A percentile compares a stretch with the other conserved stretches of the same genome.
These are phyloP conservation scores for Ligdia adustata DNA, from an alignment of 2,888 invertebrate genomes.

Conservation along the genomic window DNA sequence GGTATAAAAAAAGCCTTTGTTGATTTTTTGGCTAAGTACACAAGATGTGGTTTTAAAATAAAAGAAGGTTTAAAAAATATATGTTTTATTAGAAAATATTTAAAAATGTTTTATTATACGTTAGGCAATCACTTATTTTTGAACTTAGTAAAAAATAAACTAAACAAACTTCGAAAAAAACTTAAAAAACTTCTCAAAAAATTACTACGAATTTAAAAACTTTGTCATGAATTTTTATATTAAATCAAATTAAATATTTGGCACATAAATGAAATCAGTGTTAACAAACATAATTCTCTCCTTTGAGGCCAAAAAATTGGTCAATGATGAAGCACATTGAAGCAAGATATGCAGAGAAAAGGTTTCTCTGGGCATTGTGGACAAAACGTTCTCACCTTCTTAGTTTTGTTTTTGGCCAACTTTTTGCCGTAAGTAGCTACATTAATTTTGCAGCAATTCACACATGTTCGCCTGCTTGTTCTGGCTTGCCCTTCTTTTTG, in stretches of 20 bases:
- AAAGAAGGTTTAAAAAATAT: slow-evolving; percentile 19
- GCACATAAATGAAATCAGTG: slow-evolving; percentile 17
- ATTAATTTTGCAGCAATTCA: slow-evolving; percentile 22
- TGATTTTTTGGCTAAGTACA: slow-evolving; percentile 11
- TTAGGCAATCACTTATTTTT: slow-evolving; percentile 4
- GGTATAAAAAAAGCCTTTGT: slow-evolving; percentile 14
- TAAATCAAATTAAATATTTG: no score
- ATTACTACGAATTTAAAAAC: no score
- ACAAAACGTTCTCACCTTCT: slow-evolving; percentile 26
- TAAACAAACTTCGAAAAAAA: no score
- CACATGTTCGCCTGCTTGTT: slow-evolving; percentile 22
- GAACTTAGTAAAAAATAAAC: not conserved
- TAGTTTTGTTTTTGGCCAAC: slow-evolving; percentile 26
- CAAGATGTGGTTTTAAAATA: slow-evolving; percentile 9
- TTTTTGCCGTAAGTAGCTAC: slow-evolving; percentile 18
- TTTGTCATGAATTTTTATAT: slow-evolving; percentile 22
- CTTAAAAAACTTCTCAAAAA: no score
- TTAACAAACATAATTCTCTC: slow-evolving; percentile 17
- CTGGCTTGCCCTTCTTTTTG: slow-evolving; percentile 26
- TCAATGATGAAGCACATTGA: slow-evolving; percentile 20
- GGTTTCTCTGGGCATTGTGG: slow-evolving; percentile 10
- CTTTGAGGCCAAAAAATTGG: slow-evolving; percentile 17
- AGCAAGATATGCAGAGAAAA: slow-evolving; percentile 25
- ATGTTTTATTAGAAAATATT: slow-evolving; percentile 15
- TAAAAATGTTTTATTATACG: slow-evolving; percentile 11